Conservation (phyloP, 2,888 invertebrate species). For the Seira ritae region DNA sequence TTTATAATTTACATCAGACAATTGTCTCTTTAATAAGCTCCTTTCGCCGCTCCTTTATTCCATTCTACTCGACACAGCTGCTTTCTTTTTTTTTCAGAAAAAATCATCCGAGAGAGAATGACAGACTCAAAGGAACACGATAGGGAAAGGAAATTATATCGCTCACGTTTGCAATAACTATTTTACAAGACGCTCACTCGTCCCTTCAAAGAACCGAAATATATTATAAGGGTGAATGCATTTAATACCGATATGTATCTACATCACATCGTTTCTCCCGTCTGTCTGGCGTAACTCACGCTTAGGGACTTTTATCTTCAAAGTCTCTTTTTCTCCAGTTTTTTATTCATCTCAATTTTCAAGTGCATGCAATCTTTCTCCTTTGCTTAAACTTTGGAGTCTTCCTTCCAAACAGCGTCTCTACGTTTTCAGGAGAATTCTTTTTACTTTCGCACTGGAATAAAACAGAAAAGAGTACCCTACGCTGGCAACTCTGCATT, state of each 20-base stretch:
- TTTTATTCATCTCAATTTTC: background rate
- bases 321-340: background rate
- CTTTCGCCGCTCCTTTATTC: background rate
- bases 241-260: background rate
- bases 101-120: background rate
- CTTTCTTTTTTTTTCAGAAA: background rate
- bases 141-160: background rate
- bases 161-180: background rate
- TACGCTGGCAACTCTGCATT: background rate
- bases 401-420: background rate
- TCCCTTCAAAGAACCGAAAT: too few relatives aligned
- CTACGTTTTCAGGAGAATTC: background rate
- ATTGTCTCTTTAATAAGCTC: slow-evolving; percentile 11
- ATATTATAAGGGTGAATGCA: background rate
- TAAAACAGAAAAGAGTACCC: background rate
- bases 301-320: background rate
- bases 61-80: background rate
- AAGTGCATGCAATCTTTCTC: slow-evolving; percentile 11
- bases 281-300: background rate
- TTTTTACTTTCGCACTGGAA: background rate
- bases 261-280: background rate
- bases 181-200: background rate
- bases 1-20: background rate
- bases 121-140: background rate
- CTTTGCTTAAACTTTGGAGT: background rate